Percentiles rank a stretch among this genome's conserved stretches.
phyloP scores from a whole-genome alignment of 30 jellyfish, hydroid and myxozoan species.

The Catostylus mosaicus region DNA sequence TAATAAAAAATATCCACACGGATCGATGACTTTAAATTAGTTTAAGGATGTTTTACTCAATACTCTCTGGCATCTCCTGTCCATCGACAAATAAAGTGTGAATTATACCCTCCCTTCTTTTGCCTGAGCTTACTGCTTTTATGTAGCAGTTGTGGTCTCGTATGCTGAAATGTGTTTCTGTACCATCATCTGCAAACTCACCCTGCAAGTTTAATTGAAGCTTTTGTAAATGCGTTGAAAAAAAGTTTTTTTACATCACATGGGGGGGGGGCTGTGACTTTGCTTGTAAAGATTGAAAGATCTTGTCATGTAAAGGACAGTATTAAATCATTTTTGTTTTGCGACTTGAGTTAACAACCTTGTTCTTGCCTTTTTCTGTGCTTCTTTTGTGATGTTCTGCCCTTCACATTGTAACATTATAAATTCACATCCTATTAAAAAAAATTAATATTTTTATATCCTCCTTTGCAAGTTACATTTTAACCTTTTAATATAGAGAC shows the following conservation, averaged over 20 bases:
- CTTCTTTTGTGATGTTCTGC: too few species aligned
- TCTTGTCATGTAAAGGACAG: background rate
- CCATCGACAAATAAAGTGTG: conserved; percentile 80
- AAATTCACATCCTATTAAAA: too few species aligned
- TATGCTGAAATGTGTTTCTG: conserved; percentile 96
- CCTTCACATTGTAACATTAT: too few species aligned
- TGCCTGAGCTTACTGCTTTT: conserved; percentile 93
- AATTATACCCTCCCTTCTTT: conserved; percentile 81
- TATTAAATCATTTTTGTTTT: background rate
- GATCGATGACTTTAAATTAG: too few species aligned
- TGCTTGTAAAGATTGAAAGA: background rate
- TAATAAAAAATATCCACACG: too few species aligned
- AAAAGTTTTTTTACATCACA: background rate
- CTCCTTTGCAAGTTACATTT: too few species aligned
- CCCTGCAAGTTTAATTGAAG: conserved; percentile 62
- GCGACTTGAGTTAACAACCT: background rate
- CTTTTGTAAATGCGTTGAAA: background rate
- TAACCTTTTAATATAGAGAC: too few species aligned
- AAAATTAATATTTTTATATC: too few species aligned
- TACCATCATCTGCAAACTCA: conserved; percentile 94
- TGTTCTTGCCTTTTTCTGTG: too few species aligned
- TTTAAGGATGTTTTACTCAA: too few species aligned
- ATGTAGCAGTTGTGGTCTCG: conserved; percentile 84
- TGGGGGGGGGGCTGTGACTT: too few species aligned
- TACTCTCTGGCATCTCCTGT: conserved; percentile 77